Conservation (phyloP, 2,797 vertebrate species). For the Lates japonicus region DNA sequence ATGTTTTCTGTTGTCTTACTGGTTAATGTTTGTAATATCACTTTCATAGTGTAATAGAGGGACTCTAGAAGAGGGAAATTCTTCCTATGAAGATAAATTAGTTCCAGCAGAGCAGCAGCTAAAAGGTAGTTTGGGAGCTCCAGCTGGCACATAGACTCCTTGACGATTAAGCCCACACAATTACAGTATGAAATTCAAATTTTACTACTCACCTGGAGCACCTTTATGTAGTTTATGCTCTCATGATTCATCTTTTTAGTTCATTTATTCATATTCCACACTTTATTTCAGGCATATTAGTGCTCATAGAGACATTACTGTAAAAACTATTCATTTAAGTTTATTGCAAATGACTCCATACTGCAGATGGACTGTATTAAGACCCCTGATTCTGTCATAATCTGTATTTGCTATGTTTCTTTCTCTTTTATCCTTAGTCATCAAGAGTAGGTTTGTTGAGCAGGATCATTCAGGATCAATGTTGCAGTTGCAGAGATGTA, state of each 20-base stretch:
- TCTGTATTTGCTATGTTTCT: not conserved
- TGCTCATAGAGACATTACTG: not conserved
- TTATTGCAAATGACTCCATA: too few relatives aligned
- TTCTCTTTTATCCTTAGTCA: not conserved
- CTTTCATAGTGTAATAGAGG: not conserved
- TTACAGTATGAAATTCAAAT: slow-evolving; percentile 20
- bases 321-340: not conserved
- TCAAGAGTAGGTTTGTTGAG: not conserved
- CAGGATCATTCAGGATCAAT: not conserved
- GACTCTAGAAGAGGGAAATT: slow-evolving; percentile 16
- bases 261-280: not conserved
- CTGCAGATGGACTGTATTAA: not conserved
- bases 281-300: slow-evolving; percentile 8
- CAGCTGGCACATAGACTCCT: slow-evolving; percentile 6
- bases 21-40: slow-evolving; percentile 1
- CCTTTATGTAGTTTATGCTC: not conserved
- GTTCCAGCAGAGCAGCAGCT: slow-evolving; percentile 30
- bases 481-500: not conserved
- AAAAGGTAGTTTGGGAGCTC: slow-evolving; percentile 40
- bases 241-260: slow-evolving; percentile 3
- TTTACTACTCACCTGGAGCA: slow-evolving; percentile 10
- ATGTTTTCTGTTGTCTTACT: not conserved
- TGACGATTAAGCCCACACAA: slow-evolving; percentile 16
- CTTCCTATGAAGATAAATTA: slow-evolving; percentile 40
- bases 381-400: not conserved